These are phyloP conservation scores for Himalopsyche phryganea DNA, from an alignment of 1,140 invertebrate genomes.

Conservation along the genomic window DNA sequence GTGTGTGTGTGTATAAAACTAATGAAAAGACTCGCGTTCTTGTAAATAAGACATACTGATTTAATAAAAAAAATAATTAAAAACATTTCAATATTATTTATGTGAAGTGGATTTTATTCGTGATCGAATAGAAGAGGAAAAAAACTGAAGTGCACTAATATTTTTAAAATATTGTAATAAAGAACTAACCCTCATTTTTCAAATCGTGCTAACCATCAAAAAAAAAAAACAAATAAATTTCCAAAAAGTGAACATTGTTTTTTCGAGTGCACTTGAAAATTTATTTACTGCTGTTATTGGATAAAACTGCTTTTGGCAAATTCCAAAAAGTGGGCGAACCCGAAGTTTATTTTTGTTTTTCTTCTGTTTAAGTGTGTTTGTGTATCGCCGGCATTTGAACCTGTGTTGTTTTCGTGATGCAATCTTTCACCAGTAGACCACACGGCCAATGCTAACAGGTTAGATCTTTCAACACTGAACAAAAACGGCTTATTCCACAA, in stretches of 20 bases:
- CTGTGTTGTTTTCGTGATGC: conserved; percentile 7
- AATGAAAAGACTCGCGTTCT: no score
- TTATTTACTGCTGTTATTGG: conserved; percentile 8
- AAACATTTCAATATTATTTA: no score
- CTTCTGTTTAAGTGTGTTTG: conserved; percentile 11
- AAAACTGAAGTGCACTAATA: conserved; percentile 13
- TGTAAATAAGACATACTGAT: no score
- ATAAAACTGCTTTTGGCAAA: conserved; percentile 12
- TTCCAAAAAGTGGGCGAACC: conserved; percentile 5
- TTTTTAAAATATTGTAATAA: background rate
- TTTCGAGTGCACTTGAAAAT: conserved; percentile 4
- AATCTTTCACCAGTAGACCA: conserved; percentile 7
- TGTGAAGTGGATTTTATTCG: no score
- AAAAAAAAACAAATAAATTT: background rate
- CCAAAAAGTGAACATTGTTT: conserved; percentile 15
- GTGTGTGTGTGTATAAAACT: no score
- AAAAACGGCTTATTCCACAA: no score
- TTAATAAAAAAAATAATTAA: no score
- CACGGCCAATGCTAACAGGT: conserved; percentile 32
- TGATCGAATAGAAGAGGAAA: background rate
- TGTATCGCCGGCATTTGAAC: conserved; percentile 10
- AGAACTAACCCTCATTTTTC: no score
- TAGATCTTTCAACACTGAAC: conserved; percentile 7
- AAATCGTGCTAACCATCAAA: no score
- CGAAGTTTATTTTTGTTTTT: conserved; percentile 1